These are phyloP conservation scores for Scaptomyza polygonia DNA, from an alignment of 2,888 invertebrate genomes.

Conservation along the genomic window DNA sequence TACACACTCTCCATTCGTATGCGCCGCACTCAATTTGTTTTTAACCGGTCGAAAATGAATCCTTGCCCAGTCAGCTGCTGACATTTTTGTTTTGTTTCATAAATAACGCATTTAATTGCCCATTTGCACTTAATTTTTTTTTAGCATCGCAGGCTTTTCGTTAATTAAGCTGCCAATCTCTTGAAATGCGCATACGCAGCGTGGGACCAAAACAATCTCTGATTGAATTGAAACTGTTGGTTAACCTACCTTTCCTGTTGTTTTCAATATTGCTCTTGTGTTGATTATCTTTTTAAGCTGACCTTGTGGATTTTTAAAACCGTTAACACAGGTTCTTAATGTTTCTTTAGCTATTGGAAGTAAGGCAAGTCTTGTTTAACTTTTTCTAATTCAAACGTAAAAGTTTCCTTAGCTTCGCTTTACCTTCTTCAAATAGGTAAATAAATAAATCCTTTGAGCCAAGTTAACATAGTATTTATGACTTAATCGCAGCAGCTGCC, in stretches of 20 bases:
- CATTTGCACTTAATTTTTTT: conserved; percentile 78
- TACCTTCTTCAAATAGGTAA: too few species aligned
- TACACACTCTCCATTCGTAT: background rate
- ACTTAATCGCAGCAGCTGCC: conserved; percentile 8
- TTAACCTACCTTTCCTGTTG: too few species aligned
- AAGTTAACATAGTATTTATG: background rate
- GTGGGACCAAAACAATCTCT: conserved; percentile 44
- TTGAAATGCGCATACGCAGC: conserved; percentile 66
- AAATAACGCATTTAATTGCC: conserved; percentile 75
- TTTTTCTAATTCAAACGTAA: too few species aligned
- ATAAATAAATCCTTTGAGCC: too few species aligned
- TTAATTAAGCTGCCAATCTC: conserved; percentile 69
- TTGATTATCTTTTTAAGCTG: conserved; percentile 21
- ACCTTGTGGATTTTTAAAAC: conserved; percentile 40
- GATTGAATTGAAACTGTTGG: background rate
- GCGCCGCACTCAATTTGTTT: conserved; percentile 55
- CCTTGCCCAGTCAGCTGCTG: conserved; percentile 48
- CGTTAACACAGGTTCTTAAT: background rate
- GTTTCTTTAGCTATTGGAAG: too few species aligned
- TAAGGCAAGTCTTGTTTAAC: too few species aligned
- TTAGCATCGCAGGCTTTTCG: conserved; percentile 34
- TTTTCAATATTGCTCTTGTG: background rate
- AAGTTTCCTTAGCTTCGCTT: too few species aligned
- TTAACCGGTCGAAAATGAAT: conserved; percentile 60
- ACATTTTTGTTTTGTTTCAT: conserved; percentile 67